Conservation (phyloP, 37 sponge, comb jelly and placozoan genomes). For the Beroe ovata region DNA sequence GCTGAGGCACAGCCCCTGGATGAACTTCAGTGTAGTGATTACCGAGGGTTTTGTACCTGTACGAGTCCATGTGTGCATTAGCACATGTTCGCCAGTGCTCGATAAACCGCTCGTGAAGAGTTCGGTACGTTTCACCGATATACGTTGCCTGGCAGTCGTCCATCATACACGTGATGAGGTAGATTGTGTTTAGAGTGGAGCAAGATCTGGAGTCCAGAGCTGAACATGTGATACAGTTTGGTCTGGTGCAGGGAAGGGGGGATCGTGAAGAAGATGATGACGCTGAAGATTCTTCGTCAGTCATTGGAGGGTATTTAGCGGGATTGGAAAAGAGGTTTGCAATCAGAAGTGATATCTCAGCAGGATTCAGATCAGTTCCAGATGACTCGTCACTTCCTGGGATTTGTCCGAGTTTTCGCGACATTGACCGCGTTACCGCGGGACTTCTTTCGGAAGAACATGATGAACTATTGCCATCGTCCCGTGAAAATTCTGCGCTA, state of each 20-base stretch:
- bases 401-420: too few relatives aligned
- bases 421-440: too few relatives aligned
- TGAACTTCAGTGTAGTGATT: neutral
- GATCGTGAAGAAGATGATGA: too few relatives aligned
- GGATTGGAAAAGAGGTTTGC: too few relatives aligned
- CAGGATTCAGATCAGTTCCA: too few relatives aligned
- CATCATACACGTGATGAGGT: slow-evolving; percentile 11
- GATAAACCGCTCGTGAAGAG: neutral
- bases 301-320: too few relatives aligned
- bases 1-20: neutral
- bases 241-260: neutral
- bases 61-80: neutral
- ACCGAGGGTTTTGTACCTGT: neutral
- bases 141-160: slow-evolving; percentile 24
- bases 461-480: too few relatives aligned
- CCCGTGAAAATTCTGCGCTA: too few relatives aligned
- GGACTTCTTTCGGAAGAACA: too few relatives aligned
- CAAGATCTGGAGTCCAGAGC: neutral
- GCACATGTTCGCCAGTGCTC: slow-evolving; percentile 36
- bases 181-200: neutral
- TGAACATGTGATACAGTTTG: neutral
- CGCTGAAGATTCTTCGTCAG: too few relatives aligned
- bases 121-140: slow-evolving; percentile 35
- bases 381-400: too few relatives aligned
- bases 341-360: too few relatives aligned